Evolutionary conservation across 2,797 vertebrate species (phyloP).

Genomic region (Darevskia mixta): DNA sequence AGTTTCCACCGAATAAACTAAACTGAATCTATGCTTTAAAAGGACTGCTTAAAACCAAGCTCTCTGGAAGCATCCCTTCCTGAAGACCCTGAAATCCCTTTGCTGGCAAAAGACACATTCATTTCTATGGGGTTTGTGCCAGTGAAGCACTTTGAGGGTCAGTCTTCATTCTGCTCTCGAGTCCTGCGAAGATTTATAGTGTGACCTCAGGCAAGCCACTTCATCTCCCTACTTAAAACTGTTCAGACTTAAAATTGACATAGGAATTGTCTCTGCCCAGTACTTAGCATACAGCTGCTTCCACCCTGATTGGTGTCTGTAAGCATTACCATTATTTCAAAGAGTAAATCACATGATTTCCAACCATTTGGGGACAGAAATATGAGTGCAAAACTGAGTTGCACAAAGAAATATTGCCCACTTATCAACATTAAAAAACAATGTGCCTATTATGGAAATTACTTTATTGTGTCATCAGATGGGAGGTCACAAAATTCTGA

Average conservation of each 20-base stretch:
- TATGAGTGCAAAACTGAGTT: not conserved
- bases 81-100: not conserved
- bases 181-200: conserved; percentile 5
- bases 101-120: not conserved
- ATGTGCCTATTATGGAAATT: conserved; percentile 12
- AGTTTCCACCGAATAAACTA: not conserved
- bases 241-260: conserved; percentile 9
- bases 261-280: conserved; percentile 22
- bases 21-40: conserved; percentile 5
- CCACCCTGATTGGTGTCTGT: conserved; percentile 16
- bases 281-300: conserved; percentile 1
- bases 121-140: conserved; percentile 7
- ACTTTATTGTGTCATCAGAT: not conserved
- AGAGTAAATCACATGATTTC: conserved; percentile 33
- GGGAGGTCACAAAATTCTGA: not conserved
- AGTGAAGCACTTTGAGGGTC: conserved; percentile 4
- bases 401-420: not conserved
- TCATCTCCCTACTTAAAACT: conserved; percentile 3
- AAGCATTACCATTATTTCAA: conserved; percentile 18
- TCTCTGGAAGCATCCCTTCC: not conserved
- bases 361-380: conserved; percentile 7
- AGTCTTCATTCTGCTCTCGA: conserved; percentile 2
- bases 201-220: conserved; percentile 3
- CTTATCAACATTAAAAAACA: conserved; percentile 26
- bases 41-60: not conserved